phyloP scores from a whole-genome alignment of 1,140 invertebrate genomes.

The Protaetia brevitarsis region DNA sequence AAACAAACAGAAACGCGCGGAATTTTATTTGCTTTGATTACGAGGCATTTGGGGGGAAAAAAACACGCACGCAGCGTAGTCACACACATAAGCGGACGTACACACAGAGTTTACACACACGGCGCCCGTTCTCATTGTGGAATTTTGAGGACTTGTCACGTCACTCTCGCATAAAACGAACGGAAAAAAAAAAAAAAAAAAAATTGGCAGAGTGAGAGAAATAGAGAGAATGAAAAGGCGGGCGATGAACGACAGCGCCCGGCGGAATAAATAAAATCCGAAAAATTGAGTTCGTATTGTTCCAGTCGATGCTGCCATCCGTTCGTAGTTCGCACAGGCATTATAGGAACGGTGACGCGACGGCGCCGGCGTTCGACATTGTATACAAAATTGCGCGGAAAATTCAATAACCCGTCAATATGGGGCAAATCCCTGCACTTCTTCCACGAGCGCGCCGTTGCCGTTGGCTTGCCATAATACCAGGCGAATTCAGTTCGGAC shows the following conservation, averaged over 20 bases:
- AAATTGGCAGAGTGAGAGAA: too few species aligned
- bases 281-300: conserved; percentile 9
- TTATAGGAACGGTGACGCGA: too few species aligned
- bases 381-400: conserved; percentile 8
- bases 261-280: conserved; percentile 10
- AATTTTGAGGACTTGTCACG: conserved; percentile 14
- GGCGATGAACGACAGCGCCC: background rate
- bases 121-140: background rate
- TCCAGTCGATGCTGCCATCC: background rate
- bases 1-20: background rate
- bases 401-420: conserved; percentile 10
- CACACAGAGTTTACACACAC: too few species aligned
- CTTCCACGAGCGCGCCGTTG: too few species aligned
- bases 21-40: conserved; percentile 14
- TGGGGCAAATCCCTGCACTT: too few species aligned
- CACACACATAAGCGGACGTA: too few species aligned
- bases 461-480: too few species aligned
- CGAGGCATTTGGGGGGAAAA: background rate
- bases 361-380: too few species aligned
- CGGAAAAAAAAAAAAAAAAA: too few species aligned
- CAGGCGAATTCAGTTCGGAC: too few species aligned
- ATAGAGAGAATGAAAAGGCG: background rate
- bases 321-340: too few species aligned
- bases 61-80: background rate
- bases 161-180: background rate